Conservation (phyloP, 2,888 invertebrate species). For the Byasa hedistus region DNA sequence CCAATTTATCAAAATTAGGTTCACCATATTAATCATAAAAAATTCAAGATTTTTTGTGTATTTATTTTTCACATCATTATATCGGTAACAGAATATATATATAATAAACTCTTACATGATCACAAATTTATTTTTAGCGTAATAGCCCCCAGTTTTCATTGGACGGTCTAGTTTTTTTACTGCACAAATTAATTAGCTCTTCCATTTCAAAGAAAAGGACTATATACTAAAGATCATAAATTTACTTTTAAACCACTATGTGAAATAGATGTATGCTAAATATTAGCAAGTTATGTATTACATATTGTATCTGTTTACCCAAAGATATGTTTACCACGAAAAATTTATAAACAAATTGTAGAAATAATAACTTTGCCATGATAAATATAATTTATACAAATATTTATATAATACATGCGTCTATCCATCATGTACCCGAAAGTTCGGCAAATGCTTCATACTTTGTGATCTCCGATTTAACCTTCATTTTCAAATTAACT, state of each 20-base stretch:
- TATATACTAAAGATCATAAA: no score
- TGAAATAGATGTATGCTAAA: no score
- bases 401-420: background rate
- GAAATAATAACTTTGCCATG: background rate
- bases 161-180: no score
- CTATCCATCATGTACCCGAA: background rate
- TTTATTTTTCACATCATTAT: background rate
- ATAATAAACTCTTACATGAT: no score
- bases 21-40: background rate
- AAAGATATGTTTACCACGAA: background rate
- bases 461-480: background rate
- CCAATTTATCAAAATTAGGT: slow-evolving; percentile 25
- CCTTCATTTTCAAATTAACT: background rate
- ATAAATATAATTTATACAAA: background rate
- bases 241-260: no score
- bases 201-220: no score
- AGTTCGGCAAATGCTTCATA: background rate
- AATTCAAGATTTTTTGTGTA: background rate
- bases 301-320: no score
- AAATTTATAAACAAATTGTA: background rate
- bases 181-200: no score
- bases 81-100: background rate
- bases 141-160: no score
- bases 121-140: no score
- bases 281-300: no score